A percentile compares a stretch with the other conserved stretches of the same genome.
These are phyloP conservation scores for Epinotia brunnichana DNA, from an alignment of 2,888 invertebrate species.

Conservation along the genomic window DNA sequence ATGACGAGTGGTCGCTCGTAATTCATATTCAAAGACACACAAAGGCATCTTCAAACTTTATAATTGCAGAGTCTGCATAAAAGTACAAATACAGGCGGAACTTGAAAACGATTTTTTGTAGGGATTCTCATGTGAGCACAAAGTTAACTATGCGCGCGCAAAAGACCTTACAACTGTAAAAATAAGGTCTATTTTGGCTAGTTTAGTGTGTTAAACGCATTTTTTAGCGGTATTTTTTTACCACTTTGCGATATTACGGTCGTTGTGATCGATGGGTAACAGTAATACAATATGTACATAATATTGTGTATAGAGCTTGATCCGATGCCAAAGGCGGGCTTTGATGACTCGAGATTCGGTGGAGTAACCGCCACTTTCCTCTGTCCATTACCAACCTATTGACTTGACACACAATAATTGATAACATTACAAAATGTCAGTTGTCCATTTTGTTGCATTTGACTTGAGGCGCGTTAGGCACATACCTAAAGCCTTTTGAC, in stretches of 20 bases:
- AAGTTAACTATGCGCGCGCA: neutral
- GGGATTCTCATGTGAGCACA: neutral
- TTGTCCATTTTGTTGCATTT: too few relatives aligned
- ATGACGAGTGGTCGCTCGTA: constrained; percentile 3
- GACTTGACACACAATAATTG: too few relatives aligned
- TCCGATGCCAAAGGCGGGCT: too few relatives aligned
- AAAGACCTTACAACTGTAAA: neutral
- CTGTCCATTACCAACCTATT: too few relatives aligned
- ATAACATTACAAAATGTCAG: too few relatives aligned
- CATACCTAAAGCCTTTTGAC: too few relatives aligned
- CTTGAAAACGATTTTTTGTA: neutral
- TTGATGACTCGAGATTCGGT: too few relatives aligned
- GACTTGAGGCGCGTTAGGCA: too few relatives aligned
- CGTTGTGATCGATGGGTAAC: neutral
- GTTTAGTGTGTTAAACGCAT: neutral
- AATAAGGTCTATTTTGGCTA: neutral
- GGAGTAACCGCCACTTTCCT: too few relatives aligned
- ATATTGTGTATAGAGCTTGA: too few relatives aligned
- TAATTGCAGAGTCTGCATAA: constrained; percentile 7
- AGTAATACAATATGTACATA: too few relatives aligned
- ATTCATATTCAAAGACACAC: constrained; percentile 16
- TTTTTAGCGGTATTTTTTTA: neutral
- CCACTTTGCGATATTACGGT: neutral
- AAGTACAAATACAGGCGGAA: constrained; percentile 2
- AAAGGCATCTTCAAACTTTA: constrained; percentile 12